Evolutionary conservation across 2,888 invertebrate species (phyloP), one percentile per base, ranked within the genome.

Genomic region (Micoletzkya japonica): DNA sequence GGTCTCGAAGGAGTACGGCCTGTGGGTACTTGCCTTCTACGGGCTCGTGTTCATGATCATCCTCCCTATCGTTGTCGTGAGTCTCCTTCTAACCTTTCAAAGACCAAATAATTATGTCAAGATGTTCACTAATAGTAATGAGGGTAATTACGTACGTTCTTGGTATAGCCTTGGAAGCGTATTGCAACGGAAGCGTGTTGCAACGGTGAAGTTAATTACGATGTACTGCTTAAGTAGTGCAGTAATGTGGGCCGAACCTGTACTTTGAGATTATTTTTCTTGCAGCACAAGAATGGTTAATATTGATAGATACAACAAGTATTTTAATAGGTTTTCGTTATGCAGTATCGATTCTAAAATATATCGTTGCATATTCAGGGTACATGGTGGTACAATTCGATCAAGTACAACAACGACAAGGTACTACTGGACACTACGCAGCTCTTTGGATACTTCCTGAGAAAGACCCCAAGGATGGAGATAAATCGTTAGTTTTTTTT

Each of bases 361-460:
- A 14, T 37, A 59, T 32, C 20, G 6, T 50, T 10, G 24, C 24
- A n/a, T 44, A 76, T 81, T 7, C 80, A 89, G 87, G 97, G 97
- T 60, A 93, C 92, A 80, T 98, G 98, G 98, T 98, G 98, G 98
- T 96, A 97, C 87, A 91, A 93, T 72, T 95, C 95, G 72, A 97
- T 97, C 80, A 91, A 93, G 81, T 99, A 93, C 88, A 95, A 95
- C 70, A 95, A 95, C 73, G 97, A 98, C 73, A 87, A 91, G 88
- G 95, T 96, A 1, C 88, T 99, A 20, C 87, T 98, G 72, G 94
- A 95, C 85, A 99, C 98, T n/a, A 93, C 95, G 6, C 92, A 94
- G 86, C 90, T 97, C 89, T 98, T 95, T 87, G 94, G 92, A 86
- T 93, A 91, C 86, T 96, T 94, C 87, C 93, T 97, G 86, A 92